Conservation (phyloP, 2,888 invertebrate genomes). For the Fissipunctia ypsillon region DNA sequence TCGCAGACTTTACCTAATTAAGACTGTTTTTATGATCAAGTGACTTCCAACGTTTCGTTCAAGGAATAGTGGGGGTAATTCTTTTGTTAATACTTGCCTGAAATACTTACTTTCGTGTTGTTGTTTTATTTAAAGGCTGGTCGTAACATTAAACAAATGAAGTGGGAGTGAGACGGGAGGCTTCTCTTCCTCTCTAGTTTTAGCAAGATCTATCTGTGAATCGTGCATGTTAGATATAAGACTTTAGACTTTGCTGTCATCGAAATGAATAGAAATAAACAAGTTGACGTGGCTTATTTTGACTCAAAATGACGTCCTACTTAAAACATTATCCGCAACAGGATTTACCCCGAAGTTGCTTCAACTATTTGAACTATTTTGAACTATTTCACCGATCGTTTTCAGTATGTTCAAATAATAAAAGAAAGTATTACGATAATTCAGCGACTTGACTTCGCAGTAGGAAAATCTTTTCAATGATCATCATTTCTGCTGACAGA, state of each 20-base stretch:
- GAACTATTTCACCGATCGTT: neutral
- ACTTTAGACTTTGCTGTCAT: no score
- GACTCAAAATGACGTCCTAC: no score
- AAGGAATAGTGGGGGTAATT: conserved; percentile 33
- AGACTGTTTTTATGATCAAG: conserved; percentile 60
- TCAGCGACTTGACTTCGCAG: neutral
- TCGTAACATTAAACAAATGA: conserved; percentile 17
- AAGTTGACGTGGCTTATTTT: no score
- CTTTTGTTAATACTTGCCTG: conserved; percentile 30
- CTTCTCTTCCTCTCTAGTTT: neutral
- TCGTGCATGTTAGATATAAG: neutral
- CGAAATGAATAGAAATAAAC: no score
- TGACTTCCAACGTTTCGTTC: conserved; percentile 44
- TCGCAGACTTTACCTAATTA: conserved; percentile 62
- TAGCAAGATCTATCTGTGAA: neutral
- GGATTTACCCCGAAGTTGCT: neutral
- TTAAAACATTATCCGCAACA: no score
- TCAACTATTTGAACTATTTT: neutral
- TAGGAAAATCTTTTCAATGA: neutral
- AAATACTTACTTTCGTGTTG: conserved; percentile 36
- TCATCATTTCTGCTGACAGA: no score
- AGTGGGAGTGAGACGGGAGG: neutral
- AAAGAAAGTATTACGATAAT: no score
- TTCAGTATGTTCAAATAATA: conserved; percentile 1
- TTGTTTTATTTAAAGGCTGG: conserved; percentile 31